Conservation (phyloP, 2,113 vertebrate species). For the Megaleporinus macrocephalus region DNA sequence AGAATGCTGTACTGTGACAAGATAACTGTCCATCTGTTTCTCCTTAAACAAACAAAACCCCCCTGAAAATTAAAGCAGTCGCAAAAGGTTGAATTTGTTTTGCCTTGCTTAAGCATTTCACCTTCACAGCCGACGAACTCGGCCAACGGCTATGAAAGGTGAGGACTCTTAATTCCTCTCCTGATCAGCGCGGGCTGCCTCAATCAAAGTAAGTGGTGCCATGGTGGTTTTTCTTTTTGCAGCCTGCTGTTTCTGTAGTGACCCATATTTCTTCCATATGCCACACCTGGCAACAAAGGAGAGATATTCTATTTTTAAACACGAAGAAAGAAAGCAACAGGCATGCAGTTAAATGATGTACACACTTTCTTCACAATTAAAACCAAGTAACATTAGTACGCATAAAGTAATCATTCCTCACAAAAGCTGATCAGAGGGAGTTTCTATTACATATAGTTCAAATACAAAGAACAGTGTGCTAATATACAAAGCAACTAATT, state of each 20-base stretch:
- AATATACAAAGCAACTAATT: no score
- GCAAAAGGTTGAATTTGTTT: no score
- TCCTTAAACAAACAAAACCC: no score
- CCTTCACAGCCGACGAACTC: neutral
- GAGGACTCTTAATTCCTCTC: neutral
- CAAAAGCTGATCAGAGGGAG: no score
- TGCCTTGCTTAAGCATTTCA: neutral
- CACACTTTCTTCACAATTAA: no score
- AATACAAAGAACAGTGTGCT: no score
- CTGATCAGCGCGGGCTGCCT: neutral
- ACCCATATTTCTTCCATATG: constrained; percentile 15
- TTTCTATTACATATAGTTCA: no score
- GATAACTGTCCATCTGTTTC: no score
- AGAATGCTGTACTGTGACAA: neutral
- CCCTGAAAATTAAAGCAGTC: neutral
- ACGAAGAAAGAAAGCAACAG: neutral
- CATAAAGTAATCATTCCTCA: no score
- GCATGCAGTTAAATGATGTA: neutral
- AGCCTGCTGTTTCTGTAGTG: neutral
- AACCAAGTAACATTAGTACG: no score
- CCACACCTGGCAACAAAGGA: neutral
- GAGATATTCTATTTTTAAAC: neutral
- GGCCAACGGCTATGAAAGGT: neutral
- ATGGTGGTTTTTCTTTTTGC: neutral
- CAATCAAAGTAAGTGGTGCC: neutral